Evolutionary conservation across 2,888 invertebrate genomes (phyloP), one percentile per base, ranked within the genome.

Genomic region (Allygus modestus): DNA sequence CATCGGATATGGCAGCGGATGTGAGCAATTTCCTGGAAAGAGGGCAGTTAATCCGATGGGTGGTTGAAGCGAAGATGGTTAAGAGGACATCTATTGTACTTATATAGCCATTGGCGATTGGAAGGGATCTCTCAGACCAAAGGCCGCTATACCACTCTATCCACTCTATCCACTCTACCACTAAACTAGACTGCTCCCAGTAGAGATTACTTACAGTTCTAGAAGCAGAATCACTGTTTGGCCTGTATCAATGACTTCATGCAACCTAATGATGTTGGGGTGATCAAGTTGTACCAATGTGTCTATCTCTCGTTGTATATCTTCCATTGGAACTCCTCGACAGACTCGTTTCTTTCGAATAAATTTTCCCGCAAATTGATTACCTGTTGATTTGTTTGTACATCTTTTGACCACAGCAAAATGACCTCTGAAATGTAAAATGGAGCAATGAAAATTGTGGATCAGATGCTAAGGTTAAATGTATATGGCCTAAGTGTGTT

Each of bases 401-500:
- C 93, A 93, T 88, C 92, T 91, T 88, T 92, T 91, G 46, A 94
- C 94, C 79, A 93, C 92, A 7, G 94, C 94, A 90, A 93, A 94
- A 89, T 94, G 93, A 77, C 94, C 94, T 89, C 94, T 94, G 88
- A 23, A 91, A 90, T 79, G 84, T 26, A 82, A 54, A 23, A 54
- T 54, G 23, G 1, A 1, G 12, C 12, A 46, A 17, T n/a, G n/a
- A n/a, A 41, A 41, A 41, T 41, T 41, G 41, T 5, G 41, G 41
- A 41, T 41, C n/a, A n/a, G n/a, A n/a, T n/a, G n/a, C n/a, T n/a
- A n/a, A n/a, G n/a, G n/a, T n/a, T n/a, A n/a, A n/a, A n/a, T n/a
- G n/a, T n/a, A n/a, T n/a, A n/a, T n/a, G n/a, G n/a, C n/a, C n/a
- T n/a, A n/a, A n/a, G n/a, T n/a, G n/a, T n/a, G n/a, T n/a, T n/a